These are phyloP conservation scores for Speoplatyrhinus poulsoni DNA, from an alignment of 2,113 vertebrate genomes.

Conservation along the genomic window DNA sequence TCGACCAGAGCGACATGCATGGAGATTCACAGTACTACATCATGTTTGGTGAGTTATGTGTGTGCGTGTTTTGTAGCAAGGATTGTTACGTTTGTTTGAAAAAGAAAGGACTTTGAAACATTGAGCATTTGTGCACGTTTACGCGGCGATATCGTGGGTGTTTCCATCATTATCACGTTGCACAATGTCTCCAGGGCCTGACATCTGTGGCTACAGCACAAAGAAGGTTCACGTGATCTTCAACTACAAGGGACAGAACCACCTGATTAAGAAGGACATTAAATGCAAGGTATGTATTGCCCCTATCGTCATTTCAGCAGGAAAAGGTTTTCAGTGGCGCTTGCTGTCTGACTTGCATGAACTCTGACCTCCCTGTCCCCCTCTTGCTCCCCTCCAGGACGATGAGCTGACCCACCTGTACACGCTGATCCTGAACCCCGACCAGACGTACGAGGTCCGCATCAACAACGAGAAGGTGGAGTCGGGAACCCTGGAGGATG, in stretches of 20 bases:
- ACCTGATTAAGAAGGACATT: constrained; percentile 78
- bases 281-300: constrained; percentile 75
- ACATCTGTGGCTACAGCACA: constrained; percentile 83
- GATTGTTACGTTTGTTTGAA: background rate
- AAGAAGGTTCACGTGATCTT: constrained; percentile 84
- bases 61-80: background rate
- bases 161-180: background rate
- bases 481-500: constrained; percentile 72
- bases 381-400: constrained; percentile 50
- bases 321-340: background rate
- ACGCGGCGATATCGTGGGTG: background rate
- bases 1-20: constrained; percentile 74
- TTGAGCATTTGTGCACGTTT: background rate
- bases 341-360: too few species aligned
- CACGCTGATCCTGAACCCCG: constrained; percentile 74
- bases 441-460: constrained; percentile 76
- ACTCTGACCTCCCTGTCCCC: background rate
- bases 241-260: constrained; percentile 80
- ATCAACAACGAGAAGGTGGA: constrained; percentile 70
- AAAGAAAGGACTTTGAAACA: background rate
- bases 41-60: constrained; percentile 78
- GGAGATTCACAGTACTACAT: constrained; percentile 77
- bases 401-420: constrained; percentile 79
- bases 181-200: constrained; percentile 69
- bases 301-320: background rate